Conservation (phyloP, 2,888 invertebrate genomes). For the Drosophila subsilvestris region DNA sequence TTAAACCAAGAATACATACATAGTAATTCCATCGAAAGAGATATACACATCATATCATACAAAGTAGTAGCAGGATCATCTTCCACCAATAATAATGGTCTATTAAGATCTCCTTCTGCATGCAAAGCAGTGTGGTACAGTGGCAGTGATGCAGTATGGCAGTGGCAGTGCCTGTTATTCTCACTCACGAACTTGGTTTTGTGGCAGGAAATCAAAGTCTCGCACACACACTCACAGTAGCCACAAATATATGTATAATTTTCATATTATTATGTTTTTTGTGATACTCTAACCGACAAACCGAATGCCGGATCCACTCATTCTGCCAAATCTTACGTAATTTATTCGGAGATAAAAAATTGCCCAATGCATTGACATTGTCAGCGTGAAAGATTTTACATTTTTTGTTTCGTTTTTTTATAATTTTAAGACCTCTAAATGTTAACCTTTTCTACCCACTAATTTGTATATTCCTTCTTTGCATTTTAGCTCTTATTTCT, state of each 20-base stretch:
- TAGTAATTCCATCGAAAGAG: neutral
- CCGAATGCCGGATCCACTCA: neutral
- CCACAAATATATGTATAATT: conserved; percentile 46
- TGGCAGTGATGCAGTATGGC: conserved; percentile 15
- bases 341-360: neutral
- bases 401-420: too few species aligned
- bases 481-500: too few species aligned
- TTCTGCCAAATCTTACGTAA: neutral
- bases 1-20: neutral
- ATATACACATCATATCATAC: too few species aligned
- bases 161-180: conserved; percentile 9
- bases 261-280: conserved; percentile 34
- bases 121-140: conserved; percentile 46
- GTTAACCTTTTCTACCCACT: too few species aligned
- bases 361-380: neutral
- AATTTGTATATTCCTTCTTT: too few species aligned
- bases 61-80: neutral
- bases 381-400: too few species aligned
- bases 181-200: conserved; percentile 50
- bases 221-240: conserved; percentile 18
- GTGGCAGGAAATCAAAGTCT: conserved; percentile 31
- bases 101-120: conserved; percentile 16
- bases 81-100: neutral
- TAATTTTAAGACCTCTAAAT: too few species aligned
- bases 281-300: neutral